These are phyloP conservation scores for Eupithecia tripunctaria DNA, from an alignment of 2,888 invertebrate genomes.

Conservation along the genomic window DNA sequence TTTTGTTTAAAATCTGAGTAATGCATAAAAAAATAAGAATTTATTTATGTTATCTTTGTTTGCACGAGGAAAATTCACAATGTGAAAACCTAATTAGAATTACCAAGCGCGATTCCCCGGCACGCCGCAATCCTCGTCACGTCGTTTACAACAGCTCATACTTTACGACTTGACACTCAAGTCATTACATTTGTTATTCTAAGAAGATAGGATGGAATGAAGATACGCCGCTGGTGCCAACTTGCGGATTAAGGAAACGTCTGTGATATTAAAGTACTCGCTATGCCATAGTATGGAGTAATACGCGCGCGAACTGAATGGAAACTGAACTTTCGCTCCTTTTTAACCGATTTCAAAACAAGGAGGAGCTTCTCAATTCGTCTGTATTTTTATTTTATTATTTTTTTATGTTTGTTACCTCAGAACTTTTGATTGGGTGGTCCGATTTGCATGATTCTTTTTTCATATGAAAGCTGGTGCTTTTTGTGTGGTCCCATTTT, in stretches of 20 bases:
- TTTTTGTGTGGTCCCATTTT: too few relatives aligned
- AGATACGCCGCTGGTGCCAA: slow-evolving; percentile 2
- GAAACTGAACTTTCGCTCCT: not conserved
- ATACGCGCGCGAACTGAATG: not conserved
- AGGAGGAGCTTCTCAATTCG: too few relatives aligned
- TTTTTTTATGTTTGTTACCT: too few relatives aligned
- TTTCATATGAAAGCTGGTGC: too few relatives aligned
- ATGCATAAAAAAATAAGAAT: too few relatives aligned
- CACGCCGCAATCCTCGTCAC: not conserved
- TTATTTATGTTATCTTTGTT: too few relatives aligned
- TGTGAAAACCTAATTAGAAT: not conserved
- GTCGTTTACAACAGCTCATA: slow-evolving; percentile 8
- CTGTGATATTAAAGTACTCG: slow-evolving; percentile 2
- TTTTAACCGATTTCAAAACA: too few relatives aligned
- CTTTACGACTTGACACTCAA: slow-evolving; percentile 35
- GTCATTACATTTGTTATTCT: slow-evolving; percentile 44
- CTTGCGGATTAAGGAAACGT: slow-evolving; percentile 2
- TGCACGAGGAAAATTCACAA: not conserved
- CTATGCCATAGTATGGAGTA: not conserved
- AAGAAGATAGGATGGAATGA: slow-evolving; percentile 30
- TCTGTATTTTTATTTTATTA: too few relatives aligned
- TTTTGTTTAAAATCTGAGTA: too few relatives aligned
- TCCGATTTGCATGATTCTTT: too few relatives aligned
- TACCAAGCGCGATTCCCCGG: not conserved
- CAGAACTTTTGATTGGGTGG: too few relatives aligned